A percentile compares a stretch with the other conserved stretches of the same genome.
Evolutionary conservation across 1,140 invertebrate species (phyloP).

Genomic region (Apis dorsata): DNA sequence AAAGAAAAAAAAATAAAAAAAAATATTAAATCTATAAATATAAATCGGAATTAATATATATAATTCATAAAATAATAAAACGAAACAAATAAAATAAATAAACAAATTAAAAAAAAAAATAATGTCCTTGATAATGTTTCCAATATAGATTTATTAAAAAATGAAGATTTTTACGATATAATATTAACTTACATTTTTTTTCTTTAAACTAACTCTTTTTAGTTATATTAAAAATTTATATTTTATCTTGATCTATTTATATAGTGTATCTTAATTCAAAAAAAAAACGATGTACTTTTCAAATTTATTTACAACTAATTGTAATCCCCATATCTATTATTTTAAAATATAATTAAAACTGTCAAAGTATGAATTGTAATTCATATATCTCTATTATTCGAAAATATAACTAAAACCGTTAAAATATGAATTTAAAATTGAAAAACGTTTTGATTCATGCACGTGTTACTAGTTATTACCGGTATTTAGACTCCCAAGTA

Average conservation of each 20-base stretch:
- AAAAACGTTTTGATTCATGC: constrained; percentile 22
- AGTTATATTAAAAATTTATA: not conserved
- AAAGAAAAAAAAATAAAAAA: too few species aligned
- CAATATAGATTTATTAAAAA: too few species aligned
- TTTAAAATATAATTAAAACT: not conserved
- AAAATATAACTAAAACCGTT: not conserved
- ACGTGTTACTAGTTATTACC: constrained; percentile 23
- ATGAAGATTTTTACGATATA: too few species aligned
- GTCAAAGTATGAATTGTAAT: not conserved
- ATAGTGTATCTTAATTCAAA: too few species aligned
- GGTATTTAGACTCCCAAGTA: not conserved
- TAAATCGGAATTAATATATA: too few species aligned
- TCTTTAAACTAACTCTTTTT: not conserved
- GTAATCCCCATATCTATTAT: not conserved
- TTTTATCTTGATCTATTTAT: not conserved
- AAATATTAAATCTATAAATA: too few species aligned
- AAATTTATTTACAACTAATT: not conserved
- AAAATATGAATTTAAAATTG: not conserved
- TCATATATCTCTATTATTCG: not conserved
- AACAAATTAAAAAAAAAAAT: too few species aligned
- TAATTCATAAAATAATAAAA: too few species aligned
- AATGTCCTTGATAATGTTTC: too few species aligned
- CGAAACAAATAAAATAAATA: too few species aligned
- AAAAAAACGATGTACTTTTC: not conserved
- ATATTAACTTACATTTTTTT: too few species aligned